Percentiles rank a stretch among this genome's conserved stretches.
These are phyloP conservation scores for Poicephalus gulielmi DNA, from an alignment of 2,113 vertebrate species.

Conservation along the genomic window DNA sequence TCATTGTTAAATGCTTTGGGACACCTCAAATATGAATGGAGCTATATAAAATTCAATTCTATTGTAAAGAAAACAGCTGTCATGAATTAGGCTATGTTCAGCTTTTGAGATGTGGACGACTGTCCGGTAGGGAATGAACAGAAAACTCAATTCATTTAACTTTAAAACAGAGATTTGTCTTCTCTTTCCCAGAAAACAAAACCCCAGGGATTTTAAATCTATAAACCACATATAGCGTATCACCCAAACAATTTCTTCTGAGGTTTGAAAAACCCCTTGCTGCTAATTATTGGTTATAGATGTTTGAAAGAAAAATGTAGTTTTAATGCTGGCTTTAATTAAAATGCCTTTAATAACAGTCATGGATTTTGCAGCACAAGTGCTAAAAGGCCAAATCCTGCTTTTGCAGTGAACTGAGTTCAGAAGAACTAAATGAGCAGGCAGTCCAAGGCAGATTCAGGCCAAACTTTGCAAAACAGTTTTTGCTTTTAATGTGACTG, in stretches of 20 bases:
- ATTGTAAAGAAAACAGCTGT: conserved; percentile 67
- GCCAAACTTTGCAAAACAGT: neutral
- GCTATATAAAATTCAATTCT: conserved; percentile 17
- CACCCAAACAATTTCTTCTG: conserved; percentile 68
- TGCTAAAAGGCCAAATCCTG: conserved; percentile 23
- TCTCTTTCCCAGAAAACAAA: conserved; percentile 62
- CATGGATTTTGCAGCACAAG: conserved; percentile 55
- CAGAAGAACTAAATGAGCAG: conserved; percentile 27
- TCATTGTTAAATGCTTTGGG: conserved; percentile 46
- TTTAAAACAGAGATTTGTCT: conserved; percentile 27
- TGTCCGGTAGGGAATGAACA: conserved; percentile 46
- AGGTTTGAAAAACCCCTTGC: conserved; percentile 63
- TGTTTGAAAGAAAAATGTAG: conserved; percentile 49
- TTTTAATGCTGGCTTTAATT: conserved; percentile 70
- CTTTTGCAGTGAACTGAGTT: conserved; percentile 16
- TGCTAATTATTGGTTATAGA: conserved; percentile 71
- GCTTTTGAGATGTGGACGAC: conserved; percentile 36
- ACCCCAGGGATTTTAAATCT: conserved; percentile 58
- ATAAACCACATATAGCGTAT: conserved; percentile 66
- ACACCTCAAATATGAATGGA: conserved; percentile 52
- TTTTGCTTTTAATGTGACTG: conserved; percentile 43
- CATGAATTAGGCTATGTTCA: neutral
- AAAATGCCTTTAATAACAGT: conserved; percentile 72
- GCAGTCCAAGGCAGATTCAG: neutral
- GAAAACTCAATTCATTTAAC: conserved; percentile 51